Base-by-base conservation (phyloP, 2,888 invertebrate species). In the Tethea ocularis region DNA sequence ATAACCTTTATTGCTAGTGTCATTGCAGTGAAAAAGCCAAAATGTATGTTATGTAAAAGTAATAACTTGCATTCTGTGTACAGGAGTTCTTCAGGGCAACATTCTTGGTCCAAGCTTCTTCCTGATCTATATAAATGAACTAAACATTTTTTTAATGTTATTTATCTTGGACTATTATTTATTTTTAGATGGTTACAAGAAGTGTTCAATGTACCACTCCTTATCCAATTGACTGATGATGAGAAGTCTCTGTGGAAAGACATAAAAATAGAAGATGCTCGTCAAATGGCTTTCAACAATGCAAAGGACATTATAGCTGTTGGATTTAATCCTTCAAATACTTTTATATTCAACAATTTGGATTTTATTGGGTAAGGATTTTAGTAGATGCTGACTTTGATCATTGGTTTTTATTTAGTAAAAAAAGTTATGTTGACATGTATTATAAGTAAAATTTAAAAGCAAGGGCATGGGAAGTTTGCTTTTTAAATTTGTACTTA, bases 191-290 rank as follows among this genome's bases (percentile, higher is more conserved):
- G 98, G 98, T 91, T 99, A 4, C 99, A 99, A 90, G 99, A 99
- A 66, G 96, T 97, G 0, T 99, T 99, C 84, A 95, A 99, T 86
- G 98, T 99, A 2, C 99, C 99, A 0, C 91, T 99, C 22, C 96
- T 99, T 0, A 97, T 99, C 68, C 99, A 99, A 86, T 87, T 99
- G 78, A 99, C 99, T 0, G 99, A 99, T 80, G 99, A 99, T 86
- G 99, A 99, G 86, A 99, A 99, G 86, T 97, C 96, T 5, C 93
- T 99, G 75, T 99, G 99, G 99, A 98, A 97, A 83, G 98, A 99
- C 82, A 93, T 99, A 57, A 96, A 96, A 72, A 84, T 99, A 10
- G 98, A 99, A 71, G 97, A 98, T 67, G 96, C 98, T 0, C 95
- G 97, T 58, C 95, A 95, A 79, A 94, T 99, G 91, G 96, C 98